Conservation (phyloP, 2,888 invertebrate genomes). For the Anorthoa munda region DNA sequence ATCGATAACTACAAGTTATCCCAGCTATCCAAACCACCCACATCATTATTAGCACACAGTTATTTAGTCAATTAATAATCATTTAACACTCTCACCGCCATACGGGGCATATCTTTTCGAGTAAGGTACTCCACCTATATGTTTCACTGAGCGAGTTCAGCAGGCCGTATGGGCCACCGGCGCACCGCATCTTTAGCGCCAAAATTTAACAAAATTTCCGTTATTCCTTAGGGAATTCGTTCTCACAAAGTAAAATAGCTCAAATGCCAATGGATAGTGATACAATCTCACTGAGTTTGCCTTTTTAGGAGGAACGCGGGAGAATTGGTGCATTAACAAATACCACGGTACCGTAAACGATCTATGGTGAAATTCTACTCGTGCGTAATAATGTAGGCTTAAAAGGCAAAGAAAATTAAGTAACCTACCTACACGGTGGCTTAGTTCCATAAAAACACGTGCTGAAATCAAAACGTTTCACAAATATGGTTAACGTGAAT, state of each 20-base stretch:
- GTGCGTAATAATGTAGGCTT: slow-evolving; percentile 39
- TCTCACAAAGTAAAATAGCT: slow-evolving; percentile 44
- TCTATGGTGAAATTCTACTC: slow-evolving; percentile 52
- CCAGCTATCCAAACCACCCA: slow-evolving; percentile 27
- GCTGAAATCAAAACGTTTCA: slow-evolving; percentile 15
- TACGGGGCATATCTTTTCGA: slow-evolving; percentile 15
- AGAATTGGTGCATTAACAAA: slow-evolving; percentile 59
- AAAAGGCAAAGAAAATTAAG: slow-evolving; percentile 29
- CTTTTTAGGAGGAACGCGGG: slow-evolving; percentile 55
- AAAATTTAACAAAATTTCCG: slow-evolving; percentile 8
- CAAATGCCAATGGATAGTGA: slow-evolving; percentile 55
- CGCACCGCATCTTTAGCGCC: slow-evolving; percentile 5
- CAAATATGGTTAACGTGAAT: neutral
- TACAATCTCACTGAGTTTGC: slow-evolving; percentile 58
- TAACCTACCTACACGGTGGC: slow-evolving; percentile 17
- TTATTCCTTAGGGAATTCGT: slow-evolving; percentile 25
- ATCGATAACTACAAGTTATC: slow-evolving; percentile 15
- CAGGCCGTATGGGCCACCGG: slow-evolving; percentile 13
- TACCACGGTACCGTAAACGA: slow-evolving; percentile 32
- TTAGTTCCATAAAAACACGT: slow-evolving; percentile 3
- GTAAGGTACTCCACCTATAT: neutral
- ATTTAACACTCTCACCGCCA: slow-evolving; percentile 13
- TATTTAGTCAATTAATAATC: slow-evolving; percentile 47
- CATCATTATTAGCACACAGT: slow-evolving; percentile 21
- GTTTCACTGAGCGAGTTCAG: slow-evolving; percentile 13